Base-by-base conservation (phyloP, 2,797 vertebrate species). In the Helicolenus hilgendorfi region DNA sequence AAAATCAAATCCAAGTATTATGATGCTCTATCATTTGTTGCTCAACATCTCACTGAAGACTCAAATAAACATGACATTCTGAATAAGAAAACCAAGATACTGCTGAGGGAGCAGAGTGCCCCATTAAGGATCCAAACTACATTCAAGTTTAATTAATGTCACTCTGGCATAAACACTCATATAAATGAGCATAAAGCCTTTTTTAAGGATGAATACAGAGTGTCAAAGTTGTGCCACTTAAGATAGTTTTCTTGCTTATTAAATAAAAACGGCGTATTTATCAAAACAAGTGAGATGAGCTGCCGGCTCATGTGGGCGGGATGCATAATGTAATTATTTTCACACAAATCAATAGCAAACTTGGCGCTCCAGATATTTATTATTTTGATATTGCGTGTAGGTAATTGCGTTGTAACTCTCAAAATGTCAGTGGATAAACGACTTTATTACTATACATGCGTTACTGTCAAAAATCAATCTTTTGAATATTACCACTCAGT, bases 61-160 rank as follows among this genome's bases (percentile, higher is more conserved):
- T 33, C 53, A 33, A 31, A 27, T n/a, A 14, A 38, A 13, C 10
- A 8, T 6, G 9, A 72, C 2, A 4, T 2, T 63, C 13, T 36
- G 33, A 13, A 41, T 60, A 27, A 71, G 78, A 79, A 65, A 76
- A 29, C 58, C 22, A 7, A 2, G 0, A 14, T 22, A 4, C 10
- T 45, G 38, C 15, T 29, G 20, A 60, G 11, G 1, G 33, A 35
- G 11, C 13, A 4, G 3, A 18, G 9, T 10, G 20, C n/a, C 49
- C 2, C 13, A 7, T 73, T 67, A 29, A 68, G 27, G 62, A 70
- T 81, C 55, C 49, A 76, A 72, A 41, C 15, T 49, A 20, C 27
- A 27, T 80, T 76, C 1, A 58, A 11, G 26, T 67, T 31, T 67
- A 56, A 84, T 77, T 81, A 41, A 71, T 85, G 58, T 67, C 38